Percentiles rank a stretch among this genome's conserved stretches.
Evolutionary conservation across 2,888 invertebrate genomes (phyloP).

Genomic region (Frankliniella intonsa): DNA sequence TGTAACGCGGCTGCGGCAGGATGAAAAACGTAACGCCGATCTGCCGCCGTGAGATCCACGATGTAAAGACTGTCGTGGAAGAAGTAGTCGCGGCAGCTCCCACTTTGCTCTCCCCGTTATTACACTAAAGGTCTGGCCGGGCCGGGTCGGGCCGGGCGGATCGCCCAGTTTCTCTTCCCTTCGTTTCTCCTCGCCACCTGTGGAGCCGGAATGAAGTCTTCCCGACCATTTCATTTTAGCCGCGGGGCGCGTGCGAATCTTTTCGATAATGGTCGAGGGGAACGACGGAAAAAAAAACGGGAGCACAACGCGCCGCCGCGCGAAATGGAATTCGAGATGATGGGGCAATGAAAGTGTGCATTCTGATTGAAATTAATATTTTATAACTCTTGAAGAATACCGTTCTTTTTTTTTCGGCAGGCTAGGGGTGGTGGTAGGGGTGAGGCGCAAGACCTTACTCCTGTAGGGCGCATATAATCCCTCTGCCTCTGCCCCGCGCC

Average conservation of each 20-base stretch:
- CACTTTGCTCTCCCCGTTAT: no score
- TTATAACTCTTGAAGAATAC: slow-evolving; percentile 7
- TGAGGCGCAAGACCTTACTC: background rate
- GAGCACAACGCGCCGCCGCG: background rate
- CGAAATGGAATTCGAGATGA: slow-evolving; percentile 7
- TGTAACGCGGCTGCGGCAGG: no score
- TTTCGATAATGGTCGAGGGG: slow-evolving; percentile 10
- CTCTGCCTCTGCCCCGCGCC: no score
- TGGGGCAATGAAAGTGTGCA: background rate
- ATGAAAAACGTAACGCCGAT: no score
- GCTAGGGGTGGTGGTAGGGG: background rate
- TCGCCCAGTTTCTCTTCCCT: background rate
- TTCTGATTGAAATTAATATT: slow-evolving; percentile 22
- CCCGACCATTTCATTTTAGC: background rate
- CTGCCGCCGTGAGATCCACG: no score
- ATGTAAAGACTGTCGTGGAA: no score
- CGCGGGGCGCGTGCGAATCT: background rate
- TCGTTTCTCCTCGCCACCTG: background rate
- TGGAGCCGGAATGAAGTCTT: background rate
- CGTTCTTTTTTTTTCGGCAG: background rate
- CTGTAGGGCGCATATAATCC: no score
- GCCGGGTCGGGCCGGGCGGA: no score
- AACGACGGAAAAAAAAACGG: background rate
- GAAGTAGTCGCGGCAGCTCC: no score
- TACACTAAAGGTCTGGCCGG: no score